Base-by-base conservation (phyloP, 2,113 vertebrate species). In the Alethe castanea region DNA sequence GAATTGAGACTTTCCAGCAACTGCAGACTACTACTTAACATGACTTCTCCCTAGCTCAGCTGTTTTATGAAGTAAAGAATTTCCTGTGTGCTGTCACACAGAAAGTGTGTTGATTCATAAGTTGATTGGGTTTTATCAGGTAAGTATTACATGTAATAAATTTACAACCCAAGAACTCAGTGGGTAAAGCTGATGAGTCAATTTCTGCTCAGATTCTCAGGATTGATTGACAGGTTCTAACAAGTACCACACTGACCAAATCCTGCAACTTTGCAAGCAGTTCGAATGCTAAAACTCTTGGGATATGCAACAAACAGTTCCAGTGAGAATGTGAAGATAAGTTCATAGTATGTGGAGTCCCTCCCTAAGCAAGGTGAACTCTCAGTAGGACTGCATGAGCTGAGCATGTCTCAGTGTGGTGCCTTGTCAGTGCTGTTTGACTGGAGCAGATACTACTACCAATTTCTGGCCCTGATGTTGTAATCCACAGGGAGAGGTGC, bases 401-500 rank as follows among this genome's bases (percentile, higher is more conserved):
- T 59, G 71, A 28, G 38, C 11, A 1, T 11, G 8, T 69, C 35
- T 81, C 19, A 8, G 16, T 56, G 53, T 48, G 48, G 48, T 40
- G 40, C 40, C 14, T 40, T 40, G 40, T 40, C 13, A 44, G 36
- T 82, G 62, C 48, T 36, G 13, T 31, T 31, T 67, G 38, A 29
- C 57, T 80, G 47, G 13, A 56, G 69, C 35, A 31, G 28, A 2
- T 69, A 1, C 4, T 38, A 3, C 14, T 35, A 20, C 36, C 50
- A 26, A 0, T 78, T 89, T 87, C 60, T 81, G 3, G 0, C 33
- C 19, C 36, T 3, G 2, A 1, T 17, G 8, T 25, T 60, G 45
- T 47, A 36, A 50, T 59, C 47, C 56, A 4, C 0, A 1, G 26
- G 36, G 25, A 71, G 31, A 26, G 56, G 29, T 3, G 16, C 14